phyloP scores from a whole-genome alignment of 2,797 vertebrate genomes.

The Manis pentadactyla region DNA sequence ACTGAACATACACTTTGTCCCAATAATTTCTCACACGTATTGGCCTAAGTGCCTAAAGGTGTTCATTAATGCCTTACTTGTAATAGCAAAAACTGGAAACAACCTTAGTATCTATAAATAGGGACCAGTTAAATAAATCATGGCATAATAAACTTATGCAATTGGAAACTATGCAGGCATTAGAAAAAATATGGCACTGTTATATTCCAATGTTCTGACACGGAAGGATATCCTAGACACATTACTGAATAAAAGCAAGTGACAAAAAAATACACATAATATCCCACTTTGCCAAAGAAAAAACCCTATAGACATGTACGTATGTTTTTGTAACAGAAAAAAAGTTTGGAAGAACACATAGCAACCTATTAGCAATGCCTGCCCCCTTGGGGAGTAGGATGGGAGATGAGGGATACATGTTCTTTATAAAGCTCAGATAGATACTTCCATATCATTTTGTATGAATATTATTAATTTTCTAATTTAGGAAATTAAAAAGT shows the following conservation, averaged over 20 bases:
- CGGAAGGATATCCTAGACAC: neutral
- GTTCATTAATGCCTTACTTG: neutral
- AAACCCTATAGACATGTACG: neutral
- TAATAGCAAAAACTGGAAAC: constrained; percentile 12
- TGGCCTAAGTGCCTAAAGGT: neutral
- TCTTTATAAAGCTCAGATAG: constrained; percentile 30
- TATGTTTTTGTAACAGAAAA: constrained; percentile 19
- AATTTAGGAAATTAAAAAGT: constrained; percentile 31
- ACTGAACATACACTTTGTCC: neutral
- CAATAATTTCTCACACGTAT: neutral
- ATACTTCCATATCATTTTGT: constrained; percentile 17
- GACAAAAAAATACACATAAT: neutral
- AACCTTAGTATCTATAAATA: constrained; percentile 44
- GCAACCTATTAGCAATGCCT: neutral
- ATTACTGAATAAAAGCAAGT: constrained; percentile 39
- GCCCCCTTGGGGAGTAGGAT: neutral
- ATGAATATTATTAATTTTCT: constrained; percentile 30
- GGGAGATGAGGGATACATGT: neutral
- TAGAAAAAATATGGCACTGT: neutral
- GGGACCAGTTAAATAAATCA: constrained; percentile 28
- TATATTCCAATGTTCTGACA: neutral
- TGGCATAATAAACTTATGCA: neutral
- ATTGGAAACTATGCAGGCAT: neutral
- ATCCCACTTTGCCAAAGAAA: neutral
- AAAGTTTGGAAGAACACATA: neutral